Conservation (phyloP, 2,888 invertebrate species). For the Allophyes oxyacanthae region DNA sequence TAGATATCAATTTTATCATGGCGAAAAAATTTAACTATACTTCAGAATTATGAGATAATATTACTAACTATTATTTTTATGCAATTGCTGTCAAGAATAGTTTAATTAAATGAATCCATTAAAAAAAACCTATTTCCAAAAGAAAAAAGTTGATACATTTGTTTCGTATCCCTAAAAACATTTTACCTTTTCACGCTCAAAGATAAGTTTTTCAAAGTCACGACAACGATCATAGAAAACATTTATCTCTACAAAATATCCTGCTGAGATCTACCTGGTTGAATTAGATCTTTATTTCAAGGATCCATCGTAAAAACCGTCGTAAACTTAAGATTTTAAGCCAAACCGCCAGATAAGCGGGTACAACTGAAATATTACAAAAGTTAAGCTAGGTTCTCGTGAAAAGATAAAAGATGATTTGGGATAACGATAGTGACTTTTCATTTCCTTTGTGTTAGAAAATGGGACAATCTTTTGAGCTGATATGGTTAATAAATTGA, state of each 20-base stretch:
- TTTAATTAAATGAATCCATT: too few relatives aligned
- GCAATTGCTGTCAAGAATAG: too few relatives aligned
- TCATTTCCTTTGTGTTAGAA: conserved; percentile 1
- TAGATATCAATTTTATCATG: too few relatives aligned
- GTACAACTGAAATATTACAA: conserved; percentile 33
- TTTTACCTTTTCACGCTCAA: too few relatives aligned
- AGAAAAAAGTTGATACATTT: too few relatives aligned
- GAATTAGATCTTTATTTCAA: conserved; percentile 34
- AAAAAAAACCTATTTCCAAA: too few relatives aligned
- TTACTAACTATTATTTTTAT: too few relatives aligned
- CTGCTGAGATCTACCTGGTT: neutral
- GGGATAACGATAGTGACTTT: conserved; percentile 8
- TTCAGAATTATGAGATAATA: too few relatives aligned
- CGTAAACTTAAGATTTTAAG: conserved; percentile 47
- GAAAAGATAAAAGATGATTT: conserved; percentile 4
- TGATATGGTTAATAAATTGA: too few relatives aligned
- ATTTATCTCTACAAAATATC: conserved; percentile 10
- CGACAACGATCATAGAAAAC: neutral
- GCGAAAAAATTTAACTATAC: too few relatives aligned
- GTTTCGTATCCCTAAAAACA: too few relatives aligned
- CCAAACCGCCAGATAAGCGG: conserved; percentile 37
- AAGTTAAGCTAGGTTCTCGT: conserved; percentile 18
- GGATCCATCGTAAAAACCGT: conserved; percentile 41
- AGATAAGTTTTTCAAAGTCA: neutral
- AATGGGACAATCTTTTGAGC: neutral